Percentiles rank a stretch among this genome's conserved stretches.
phyloP scores from a whole-genome alignment of 2,113 vertebrate genomes.

The Ploceus nigricollis region DNA sequence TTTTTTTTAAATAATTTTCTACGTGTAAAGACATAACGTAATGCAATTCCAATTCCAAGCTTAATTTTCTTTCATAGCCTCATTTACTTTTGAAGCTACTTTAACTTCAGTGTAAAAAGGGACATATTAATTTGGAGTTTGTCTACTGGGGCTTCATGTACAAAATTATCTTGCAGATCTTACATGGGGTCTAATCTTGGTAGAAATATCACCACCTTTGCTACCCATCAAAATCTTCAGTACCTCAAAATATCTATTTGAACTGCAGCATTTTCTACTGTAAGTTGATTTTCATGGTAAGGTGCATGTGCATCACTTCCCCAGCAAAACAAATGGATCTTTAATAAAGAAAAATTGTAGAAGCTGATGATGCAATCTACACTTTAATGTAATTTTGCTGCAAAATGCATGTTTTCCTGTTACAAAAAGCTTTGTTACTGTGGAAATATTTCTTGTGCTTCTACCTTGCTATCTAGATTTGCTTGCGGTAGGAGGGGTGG shows the following conservation, averaged over 20 bases:
- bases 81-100: background rate
- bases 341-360: background rate
- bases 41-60: background rate
- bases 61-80: background rate
- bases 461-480: background rate
- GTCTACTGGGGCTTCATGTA: background rate
- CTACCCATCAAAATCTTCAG: background rate
- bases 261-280: background rate
- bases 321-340: background rate
- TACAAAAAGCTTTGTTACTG: background rate
- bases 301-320: fast-evolving
- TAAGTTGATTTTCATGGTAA: background rate
- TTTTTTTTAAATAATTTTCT: background rate
- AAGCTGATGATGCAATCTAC: background rate
- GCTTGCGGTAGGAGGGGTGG: background rate
- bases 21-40: background rate
- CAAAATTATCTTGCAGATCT: background rate
- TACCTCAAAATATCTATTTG: background rate
- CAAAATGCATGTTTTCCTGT: background rate
- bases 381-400: background rate
- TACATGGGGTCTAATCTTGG: background rate
- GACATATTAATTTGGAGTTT: background rate
- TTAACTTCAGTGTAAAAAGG: background rate
- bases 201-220: background rate
- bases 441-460: background rate